phyloP scores from a whole-genome alignment of 2,113 vertebrate species.

The Athene noctua region DNA sequence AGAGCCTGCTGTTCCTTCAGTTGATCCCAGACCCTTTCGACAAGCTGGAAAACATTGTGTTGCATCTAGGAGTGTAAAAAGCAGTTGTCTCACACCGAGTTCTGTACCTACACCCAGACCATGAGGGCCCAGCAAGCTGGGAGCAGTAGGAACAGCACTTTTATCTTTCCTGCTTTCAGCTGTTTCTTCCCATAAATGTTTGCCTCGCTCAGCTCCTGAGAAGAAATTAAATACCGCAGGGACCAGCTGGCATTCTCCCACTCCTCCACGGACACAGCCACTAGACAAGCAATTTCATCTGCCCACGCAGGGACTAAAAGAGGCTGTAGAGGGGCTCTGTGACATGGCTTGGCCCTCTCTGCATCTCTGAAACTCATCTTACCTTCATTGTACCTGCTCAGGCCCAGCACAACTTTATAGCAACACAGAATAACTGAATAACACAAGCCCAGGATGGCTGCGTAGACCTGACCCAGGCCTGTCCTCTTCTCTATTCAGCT shows the following conservation, averaged over 20 bases:
- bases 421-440: neutral
- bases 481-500: neutral
- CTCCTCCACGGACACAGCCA: neutral
- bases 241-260: constrained; percentile 44
- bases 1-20: neutral
- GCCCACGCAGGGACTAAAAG: neutral
- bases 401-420: neutral
- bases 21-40: neutral
- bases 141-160: neutral
- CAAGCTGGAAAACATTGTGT: neutral
- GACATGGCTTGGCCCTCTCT: neutral
- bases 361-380: neutral
- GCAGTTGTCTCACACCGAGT: neutral
- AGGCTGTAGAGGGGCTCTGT: neutral
- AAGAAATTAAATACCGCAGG: neutral
- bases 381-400: neutral
- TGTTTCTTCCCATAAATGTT: neutral
- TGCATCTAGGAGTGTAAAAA: neutral
- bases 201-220: neutral
- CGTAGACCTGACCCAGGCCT: neutral
- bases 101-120: neutral
- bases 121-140: neutral
- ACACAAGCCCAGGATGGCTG: neutral
- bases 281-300: neutral
- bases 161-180: neutral